These are phyloP conservation scores for Pseudocheirus occidentalis DNA, from an alignment of 2,797 vertebrate genomes.

Conservation along the genomic window DNA sequence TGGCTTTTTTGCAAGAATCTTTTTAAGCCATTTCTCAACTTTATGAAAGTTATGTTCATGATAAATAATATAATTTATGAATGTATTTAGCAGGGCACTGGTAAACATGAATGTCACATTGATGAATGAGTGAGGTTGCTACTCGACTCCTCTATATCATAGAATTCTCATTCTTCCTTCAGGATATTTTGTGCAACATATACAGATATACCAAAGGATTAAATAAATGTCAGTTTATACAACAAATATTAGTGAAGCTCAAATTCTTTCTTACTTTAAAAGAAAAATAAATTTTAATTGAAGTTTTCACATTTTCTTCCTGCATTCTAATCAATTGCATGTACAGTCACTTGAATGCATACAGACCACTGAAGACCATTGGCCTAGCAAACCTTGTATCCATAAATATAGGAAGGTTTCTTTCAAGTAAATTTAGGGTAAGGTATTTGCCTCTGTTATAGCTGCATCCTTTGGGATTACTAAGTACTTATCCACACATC, in stretches of 20 bases:
- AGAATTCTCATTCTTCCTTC: neutral
- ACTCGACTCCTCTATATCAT: neutral
- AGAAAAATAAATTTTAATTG: neutral
- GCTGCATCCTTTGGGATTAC: neutral
- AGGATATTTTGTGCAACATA: neutral
- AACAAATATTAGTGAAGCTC: neutral
- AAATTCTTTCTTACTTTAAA: neutral
- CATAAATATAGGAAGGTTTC: neutral
- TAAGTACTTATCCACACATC: neutral
- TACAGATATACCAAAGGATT: neutral
- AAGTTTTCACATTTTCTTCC: neutral
- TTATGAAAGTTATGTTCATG: neutral
- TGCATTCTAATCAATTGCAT: neutral
- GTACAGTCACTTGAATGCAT: neutral
- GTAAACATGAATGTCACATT: neutral
- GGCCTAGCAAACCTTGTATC: neutral
- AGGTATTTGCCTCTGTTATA: neutral
- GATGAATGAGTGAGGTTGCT: neutral
- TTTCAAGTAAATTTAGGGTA: neutral
- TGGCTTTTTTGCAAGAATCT: neutral
- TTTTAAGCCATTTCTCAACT: neutral
- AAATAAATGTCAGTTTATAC: neutral
- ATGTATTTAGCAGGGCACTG: neutral
- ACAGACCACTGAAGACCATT: accelerated
- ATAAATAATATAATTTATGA: neutral